Base-by-base conservation (phyloP, 2,113 vertebrate genomes). In the Mesitornis unicolor region DNA sequence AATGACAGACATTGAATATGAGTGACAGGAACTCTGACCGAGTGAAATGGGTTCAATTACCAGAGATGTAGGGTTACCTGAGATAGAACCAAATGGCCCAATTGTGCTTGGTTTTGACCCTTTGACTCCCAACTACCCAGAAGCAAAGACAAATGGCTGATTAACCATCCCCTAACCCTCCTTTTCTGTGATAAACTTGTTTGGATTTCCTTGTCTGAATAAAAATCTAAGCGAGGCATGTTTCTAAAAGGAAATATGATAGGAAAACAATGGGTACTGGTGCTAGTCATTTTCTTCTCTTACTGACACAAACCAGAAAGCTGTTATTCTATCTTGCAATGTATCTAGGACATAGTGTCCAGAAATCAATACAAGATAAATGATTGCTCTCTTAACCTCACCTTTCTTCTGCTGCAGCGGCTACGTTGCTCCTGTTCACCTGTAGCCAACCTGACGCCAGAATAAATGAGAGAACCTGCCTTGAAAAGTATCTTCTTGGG, bases 311-410 rank as follows among this genome's bases (percentile, higher is more conserved):
- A 94, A 98, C 42, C 97, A 79, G 82, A 97, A 95, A 98, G 95
- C 96, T 93, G 98, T 96, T 96, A 95, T 97, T 97, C 97, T 98
- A 96, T 98, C 98, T 97, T 84, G 96, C 97, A 97, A 93, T 91
- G 96, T 94, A 98, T 98, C 98, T 98, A 95, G 97, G 98, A 98
- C 97, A 96, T 87, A 85, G 97, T 96, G 98, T 98, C 97, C 97
- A 98, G 98, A 98, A 98, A 98, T 98, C 98, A 98, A 98, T 98
- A 98, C 98, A 98, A 98, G 97, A 98, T 98, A 98, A 98, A 95
- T 96, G 97, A 98, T 98, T 97, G 97, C 97, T 97, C 98, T 97
- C 95, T 97, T 97, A 96, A 97, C 97, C 97, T 97, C 91, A 51
- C 97, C 97, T 97, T 97, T 97, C 96, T 98, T 97, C 95, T 97